A percentile compares a stretch with the other conserved stretches of the same genome.
Conservation (phyloP, 2,113 vertebrate genomes). For the Sapayoa aenigma region DNA sequence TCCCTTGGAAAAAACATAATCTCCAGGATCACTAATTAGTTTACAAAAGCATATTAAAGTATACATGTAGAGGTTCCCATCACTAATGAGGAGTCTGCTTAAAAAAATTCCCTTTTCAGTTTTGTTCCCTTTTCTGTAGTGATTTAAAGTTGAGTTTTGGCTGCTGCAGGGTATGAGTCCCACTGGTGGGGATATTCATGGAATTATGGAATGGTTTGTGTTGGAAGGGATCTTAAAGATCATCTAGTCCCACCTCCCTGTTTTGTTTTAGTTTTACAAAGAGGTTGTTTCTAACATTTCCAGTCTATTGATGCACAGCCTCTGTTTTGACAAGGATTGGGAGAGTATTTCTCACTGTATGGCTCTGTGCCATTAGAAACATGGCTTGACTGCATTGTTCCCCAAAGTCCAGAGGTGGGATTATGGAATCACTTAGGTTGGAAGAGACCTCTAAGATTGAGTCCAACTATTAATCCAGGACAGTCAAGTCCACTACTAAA, state of each 20-base stretch:
- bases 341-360: background rate
- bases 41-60: background rate
- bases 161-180: background rate
- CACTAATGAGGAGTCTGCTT: background rate
- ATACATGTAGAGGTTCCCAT: background rate
- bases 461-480: background rate
- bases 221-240: background rate
- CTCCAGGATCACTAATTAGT: background rate
- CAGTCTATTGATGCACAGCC: background rate
- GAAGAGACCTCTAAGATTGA: background rate
- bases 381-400: background rate
- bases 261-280: background rate
- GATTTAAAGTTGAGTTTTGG: background rate
- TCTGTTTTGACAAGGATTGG: background rate
- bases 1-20: background rate
- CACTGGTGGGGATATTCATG: background rate
- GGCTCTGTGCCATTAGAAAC: background rate
- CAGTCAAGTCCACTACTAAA: background rate
- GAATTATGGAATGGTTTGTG: background rate
- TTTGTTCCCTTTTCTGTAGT: background rate
- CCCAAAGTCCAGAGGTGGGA: background rate
- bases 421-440: background rate
- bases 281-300: background rate
- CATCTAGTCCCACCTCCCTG: fast-evolving
- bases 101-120: background rate